These are phyloP conservation scores for Glossophaga mutica DNA, from an alignment of 2,797 vertebrate species.

Conservation along the genomic window DNA sequence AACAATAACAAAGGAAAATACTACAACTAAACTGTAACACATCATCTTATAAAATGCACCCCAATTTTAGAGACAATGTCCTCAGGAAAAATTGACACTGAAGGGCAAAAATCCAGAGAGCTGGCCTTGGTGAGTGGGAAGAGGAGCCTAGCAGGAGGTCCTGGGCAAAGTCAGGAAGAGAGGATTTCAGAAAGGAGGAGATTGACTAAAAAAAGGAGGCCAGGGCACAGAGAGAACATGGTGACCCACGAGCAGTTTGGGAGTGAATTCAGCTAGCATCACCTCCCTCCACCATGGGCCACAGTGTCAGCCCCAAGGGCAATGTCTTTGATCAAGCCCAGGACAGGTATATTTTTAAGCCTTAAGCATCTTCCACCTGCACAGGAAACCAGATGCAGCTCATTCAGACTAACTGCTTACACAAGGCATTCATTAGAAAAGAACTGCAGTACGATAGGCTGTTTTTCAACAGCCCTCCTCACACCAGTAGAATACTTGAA, in stretches of 20 bases:
- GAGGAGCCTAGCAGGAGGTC: background rate
- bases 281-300: background rate
- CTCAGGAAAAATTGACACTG: background rate
- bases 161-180: background rate
- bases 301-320: rapidly evolving
- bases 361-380: background rate
- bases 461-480: background rate
- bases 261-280: background rate
- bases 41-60: background rate
- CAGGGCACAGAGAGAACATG: background rate
- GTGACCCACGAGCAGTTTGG: background rate
- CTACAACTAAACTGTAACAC: background rate
- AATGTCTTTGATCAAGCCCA: background rate
- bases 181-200: background rate
- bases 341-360: background rate
- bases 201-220: background rate
- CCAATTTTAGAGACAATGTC: background rate
- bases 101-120: background rate
- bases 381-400: background rate
- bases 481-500: background rate
- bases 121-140: background rate
- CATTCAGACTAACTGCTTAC: background rate
- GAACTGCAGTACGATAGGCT: background rate
- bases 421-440: background rate
- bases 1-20: background rate